Conservation (phyloP, 2,888 invertebrate genomes). For the Polyploca ridens region DNA sequence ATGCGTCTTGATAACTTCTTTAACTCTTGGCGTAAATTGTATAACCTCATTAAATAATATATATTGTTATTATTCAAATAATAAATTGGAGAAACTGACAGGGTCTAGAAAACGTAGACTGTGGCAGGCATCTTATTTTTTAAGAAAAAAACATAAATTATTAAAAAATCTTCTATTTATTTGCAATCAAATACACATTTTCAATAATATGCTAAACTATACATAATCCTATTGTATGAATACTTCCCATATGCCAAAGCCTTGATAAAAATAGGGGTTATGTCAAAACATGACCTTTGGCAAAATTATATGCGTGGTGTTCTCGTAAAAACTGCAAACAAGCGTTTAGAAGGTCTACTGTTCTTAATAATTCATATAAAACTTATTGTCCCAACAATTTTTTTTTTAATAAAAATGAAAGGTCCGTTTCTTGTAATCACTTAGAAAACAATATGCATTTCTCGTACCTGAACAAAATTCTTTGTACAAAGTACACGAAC, state of each 20-base stretch:
- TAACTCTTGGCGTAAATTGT: too few relatives aligned
- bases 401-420: neutral
- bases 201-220: neutral
- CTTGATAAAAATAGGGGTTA: neutral
- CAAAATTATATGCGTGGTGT: neutral
- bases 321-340: neutral
- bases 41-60: too few relatives aligned
- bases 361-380: too few relatives aligned
- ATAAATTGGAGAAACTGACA: too few relatives aligned
- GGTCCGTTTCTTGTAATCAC: neutral
- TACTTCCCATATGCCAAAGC: neutral
- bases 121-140: too few relatives aligned
- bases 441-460: neutral
- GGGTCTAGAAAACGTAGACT: too few relatives aligned
- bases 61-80: too few relatives aligned
- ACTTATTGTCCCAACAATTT: too few relatives aligned
- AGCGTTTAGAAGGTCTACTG: too few relatives aligned
- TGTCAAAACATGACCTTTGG: conserved; percentile 1
- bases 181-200: neutral
- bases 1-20: too few relatives aligned
- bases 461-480: neutral
- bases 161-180: neutral
- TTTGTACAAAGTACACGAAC: neutral
- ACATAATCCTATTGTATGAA: neutral
- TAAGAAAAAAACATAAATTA: too few relatives aligned